Percentiles rank a stretch among this genome's conserved stretches.
Evolutionary conservation across 1,140 invertebrate genomes (phyloP).

Genomic region (Plutomurus gul): DNA sequence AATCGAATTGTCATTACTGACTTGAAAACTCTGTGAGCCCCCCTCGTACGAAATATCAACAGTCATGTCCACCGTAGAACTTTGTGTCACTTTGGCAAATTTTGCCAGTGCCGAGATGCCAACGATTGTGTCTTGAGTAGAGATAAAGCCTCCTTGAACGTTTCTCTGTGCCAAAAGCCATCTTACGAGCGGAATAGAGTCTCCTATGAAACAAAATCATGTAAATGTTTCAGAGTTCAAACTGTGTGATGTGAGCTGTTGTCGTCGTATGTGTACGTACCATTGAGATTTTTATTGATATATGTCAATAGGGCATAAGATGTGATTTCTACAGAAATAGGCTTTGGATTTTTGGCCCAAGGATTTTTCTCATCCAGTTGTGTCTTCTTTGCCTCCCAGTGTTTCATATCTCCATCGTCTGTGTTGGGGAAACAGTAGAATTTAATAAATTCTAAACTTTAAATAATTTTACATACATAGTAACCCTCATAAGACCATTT

Average conservation of each 20-base stretch:
- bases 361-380: slow-evolving; percentile 71
- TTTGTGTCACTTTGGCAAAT: slow-evolving; percentile 67
- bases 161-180: slow-evolving; percentile 85
- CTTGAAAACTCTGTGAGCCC: slow-evolving; percentile 64
- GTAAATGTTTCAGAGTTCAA: background rate
- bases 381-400: slow-evolving; percentile 51
- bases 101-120: slow-evolving; percentile 70
- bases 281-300: slow-evolving; percentile 66
- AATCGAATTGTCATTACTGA: slow-evolving; percentile 71
- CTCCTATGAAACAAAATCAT: slow-evolving; percentile 56
- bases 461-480: background rate
- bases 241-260: background rate
- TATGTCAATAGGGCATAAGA: slow-evolving; percentile 78
- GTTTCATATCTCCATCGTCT: slow-evolving; percentile 47
- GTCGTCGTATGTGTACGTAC: slow-evolving; percentile 3
- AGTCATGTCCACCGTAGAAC: slow-evolving; percentile 63
- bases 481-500: background rate
- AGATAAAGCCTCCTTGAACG: slow-evolving; percentile 78
- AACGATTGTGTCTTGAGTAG: slow-evolving; percentile 65
- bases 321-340: slow-evolving; percentile 84
- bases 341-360: slow-evolving; percentile 70
- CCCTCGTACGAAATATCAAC: slow-evolving; percentile 63
- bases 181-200: slow-evolving; percentile 77
- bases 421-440: background rate
- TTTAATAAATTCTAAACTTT: background rate